Evolutionary conservation across 2,113 vertebrate genomes (phyloP).

Genomic region (Lophotis ruficrista): DNA sequence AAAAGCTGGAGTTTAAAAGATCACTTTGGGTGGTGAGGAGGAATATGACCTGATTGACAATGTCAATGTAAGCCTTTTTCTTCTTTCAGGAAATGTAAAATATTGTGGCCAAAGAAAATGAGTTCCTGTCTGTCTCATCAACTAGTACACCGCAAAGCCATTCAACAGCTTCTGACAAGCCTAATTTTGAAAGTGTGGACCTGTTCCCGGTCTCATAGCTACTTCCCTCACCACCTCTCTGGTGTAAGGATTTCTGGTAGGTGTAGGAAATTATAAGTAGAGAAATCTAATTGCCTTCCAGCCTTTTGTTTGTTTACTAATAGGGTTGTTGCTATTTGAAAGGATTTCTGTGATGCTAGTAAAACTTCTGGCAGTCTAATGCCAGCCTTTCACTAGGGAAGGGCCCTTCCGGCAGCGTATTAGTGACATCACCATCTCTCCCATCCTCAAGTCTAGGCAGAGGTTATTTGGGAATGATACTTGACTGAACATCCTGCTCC

Average conservation of each 20-base stretch:
- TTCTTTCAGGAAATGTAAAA: background rate
- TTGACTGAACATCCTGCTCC: background rate
- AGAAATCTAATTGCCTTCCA: background rate
- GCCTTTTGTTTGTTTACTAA: background rate
- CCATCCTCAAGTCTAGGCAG: background rate
- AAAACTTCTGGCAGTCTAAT: background rate
- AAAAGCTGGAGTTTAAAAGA: background rate
- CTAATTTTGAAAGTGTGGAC: background rate
- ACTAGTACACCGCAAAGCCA: background rate
- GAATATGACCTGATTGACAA: background rate
- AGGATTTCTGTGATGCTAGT: background rate
- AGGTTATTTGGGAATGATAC: background rate
- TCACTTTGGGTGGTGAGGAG: background rate
- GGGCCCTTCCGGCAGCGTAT: background rate
- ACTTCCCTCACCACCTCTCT: background rate
- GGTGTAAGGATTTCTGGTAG: background rate
- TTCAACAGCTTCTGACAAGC: background rate
- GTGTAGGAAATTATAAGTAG: background rate
- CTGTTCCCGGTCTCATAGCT: background rate
- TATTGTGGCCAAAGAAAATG: background rate
- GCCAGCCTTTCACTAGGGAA: background rate
- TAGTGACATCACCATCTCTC: background rate
- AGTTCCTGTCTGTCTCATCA: background rate
- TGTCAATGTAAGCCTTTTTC: background rate
- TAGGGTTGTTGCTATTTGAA: background rate